Evolutionary conservation across 2,888 invertebrate species (phyloP).

Genomic region (Parnassius orleans): DNA sequence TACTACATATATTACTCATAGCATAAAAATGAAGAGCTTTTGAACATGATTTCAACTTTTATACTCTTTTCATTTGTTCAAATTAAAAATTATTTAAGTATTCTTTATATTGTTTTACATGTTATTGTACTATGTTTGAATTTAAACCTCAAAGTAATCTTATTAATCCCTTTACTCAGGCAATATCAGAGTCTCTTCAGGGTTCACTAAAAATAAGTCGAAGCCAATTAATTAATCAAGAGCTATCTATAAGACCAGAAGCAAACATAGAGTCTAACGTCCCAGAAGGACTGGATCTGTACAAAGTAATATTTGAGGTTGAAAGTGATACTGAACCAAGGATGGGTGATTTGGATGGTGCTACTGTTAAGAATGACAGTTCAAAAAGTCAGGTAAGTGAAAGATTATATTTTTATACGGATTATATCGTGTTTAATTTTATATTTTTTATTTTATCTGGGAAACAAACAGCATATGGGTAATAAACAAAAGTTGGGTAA

Average conservation of each 20-base stretch:
- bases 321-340: constrained; percentile 65
- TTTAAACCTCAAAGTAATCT: background rate
- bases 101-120: background rate
- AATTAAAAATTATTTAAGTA: no score
- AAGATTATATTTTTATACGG: no score
- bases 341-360: constrained; percentile 60
- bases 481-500: no score
- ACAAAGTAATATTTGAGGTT: constrained; percentile 68
- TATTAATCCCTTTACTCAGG: constrained; percentile 45
- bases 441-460: no score
- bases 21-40: no score
- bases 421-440: no score
- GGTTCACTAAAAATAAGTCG: constrained; percentile 60
- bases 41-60: no score
- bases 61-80: no score
- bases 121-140: background rate
- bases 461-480: no score
- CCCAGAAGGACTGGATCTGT: constrained; percentile 68
- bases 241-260: constrained; percentile 68
- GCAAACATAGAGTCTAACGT: constrained; percentile 74
- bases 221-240: constrained; percentile 68
- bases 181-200: constrained; percentile 68
- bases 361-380: constrained; percentile 46
- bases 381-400: constrained; percentile 52
- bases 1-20: no score